Evolutionary conservation across 2,113 vertebrate genomes (phyloP), one percentile per base, ranked within the genome.

Genomic region (Numenius arquata): DNA sequence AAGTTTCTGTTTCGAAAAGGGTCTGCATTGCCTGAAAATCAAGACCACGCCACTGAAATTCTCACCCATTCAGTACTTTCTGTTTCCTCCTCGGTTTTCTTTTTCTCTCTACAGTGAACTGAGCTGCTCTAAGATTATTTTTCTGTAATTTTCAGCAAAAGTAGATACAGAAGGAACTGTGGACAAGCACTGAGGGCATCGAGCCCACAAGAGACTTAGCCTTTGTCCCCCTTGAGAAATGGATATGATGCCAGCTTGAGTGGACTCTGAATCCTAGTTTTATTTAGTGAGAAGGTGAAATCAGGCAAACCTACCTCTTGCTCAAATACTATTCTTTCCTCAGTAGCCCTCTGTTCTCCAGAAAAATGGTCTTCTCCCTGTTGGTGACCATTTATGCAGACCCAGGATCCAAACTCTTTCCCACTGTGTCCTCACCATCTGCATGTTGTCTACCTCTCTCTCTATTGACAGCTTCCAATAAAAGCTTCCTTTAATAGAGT

Each of bases 401-500:
- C 26, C 82, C n/a, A 74, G 59, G 55, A 89, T 94, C 48, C 94
- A 94, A 93, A 81, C 55, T 62, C 62, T 89, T 74, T 94, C 88
- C 67, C 87, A 76, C 56, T 48, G 55, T 73, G 73, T 82, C 71
- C 66, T 95, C 50, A 87, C 56, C 58, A 91, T 30, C 70, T 91
- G 77, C 84, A 92, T 47, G 50, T 67, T 91, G 95, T 76, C 93
- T 71, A 79, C 87, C 77, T 87, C 52, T 86, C 92, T 79, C 56
- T 88, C 92, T 76, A 95, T 85, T 29, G 9, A 96, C 87, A 85
- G 78, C 74, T 85, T 97, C 81, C 95, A 95, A 92, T 91, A 96
- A 96, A 96, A 89, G 82, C 84, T 95, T 95, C 96, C 95, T 91
- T 94, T 96, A 96, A 96, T 89, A 95, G 96, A 96, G 86, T 89